Evolutionary conservation across 2,888 invertebrate species (phyloP).

Genomic region (Zaprionus bogoriensis): DNA sequence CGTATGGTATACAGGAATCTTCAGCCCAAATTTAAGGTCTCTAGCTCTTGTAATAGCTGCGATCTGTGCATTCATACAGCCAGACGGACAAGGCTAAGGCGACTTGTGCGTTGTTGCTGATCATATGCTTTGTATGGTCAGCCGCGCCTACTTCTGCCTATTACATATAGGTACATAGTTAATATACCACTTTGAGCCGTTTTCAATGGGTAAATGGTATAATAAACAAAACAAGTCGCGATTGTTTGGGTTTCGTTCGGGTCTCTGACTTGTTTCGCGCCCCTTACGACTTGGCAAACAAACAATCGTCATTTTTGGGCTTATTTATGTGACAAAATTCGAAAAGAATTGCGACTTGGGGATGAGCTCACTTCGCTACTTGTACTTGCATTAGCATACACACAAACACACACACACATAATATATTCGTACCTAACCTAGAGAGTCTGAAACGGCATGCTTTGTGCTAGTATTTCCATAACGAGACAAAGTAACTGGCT

Average conservation of each 20-base stretch:
- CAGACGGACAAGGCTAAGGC: too few relatives aligned
- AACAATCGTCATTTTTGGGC: background rate
- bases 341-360: constrained; percentile 2
- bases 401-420: background rate
- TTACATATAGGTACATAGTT: too few relatives aligned
- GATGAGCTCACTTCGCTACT: constrained; percentile 50
- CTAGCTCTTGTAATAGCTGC: too few relatives aligned
- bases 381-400: constrained; percentile 11
- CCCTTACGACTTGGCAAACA: background rate
- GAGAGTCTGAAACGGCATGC: constrained; percentile 5
- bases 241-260: background rate
- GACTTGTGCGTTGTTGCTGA: too few relatives aligned
- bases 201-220: too few relatives aligned
- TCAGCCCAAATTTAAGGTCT: too few relatives aligned
- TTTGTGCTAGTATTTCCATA: constrained; percentile 15
- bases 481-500: constrained; percentile 3
- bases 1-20: too few relatives aligned
- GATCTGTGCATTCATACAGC: too few relatives aligned
- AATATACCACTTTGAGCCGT: too few relatives aligned
- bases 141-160: too few relatives aligned
- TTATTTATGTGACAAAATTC: background rate
- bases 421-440: constrained; percentile 6
- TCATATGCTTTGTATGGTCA: too few relatives aligned
- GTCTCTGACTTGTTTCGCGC: background rate
- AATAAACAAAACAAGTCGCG: background rate